phyloP scores from a whole-genome alignment of 2,888 invertebrate genomes.

The Eumerus sabulonum region DNA sequence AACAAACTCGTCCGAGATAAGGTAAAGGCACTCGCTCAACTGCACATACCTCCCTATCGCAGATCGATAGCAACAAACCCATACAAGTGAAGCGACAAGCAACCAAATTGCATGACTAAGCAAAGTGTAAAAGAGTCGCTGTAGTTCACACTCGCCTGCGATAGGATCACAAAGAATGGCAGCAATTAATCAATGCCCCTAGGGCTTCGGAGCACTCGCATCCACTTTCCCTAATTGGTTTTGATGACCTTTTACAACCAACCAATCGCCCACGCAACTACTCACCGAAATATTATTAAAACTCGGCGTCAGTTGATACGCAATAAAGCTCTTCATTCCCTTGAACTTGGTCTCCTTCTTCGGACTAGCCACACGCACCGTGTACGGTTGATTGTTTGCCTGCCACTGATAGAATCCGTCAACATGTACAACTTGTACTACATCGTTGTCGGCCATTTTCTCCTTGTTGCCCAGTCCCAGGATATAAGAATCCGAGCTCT shows the following conservation, averaged over 20 bases:
- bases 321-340: slow-evolving; percentile 98
- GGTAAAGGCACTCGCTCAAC: too few species aligned
- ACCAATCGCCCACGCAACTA: slow-evolving; percentile 33
- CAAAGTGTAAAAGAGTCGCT: too few species aligned
- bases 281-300: slow-evolving; percentile 94
- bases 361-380: slow-evolving; percentile 94
- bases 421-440: slow-evolving; percentile 86
- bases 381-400: slow-evolving; percentile 86
- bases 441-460: slow-evolving; percentile 84
- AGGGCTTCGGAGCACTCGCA: too few species aligned
- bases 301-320: slow-evolving; percentile 96
- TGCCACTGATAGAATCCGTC: slow-evolving; percentile 90
- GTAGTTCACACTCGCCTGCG: too few species aligned
- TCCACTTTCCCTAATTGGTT: slow-evolving; percentile 9
- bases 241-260: not conserved
- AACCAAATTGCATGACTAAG: too few species aligned
- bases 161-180: too few species aligned
- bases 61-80: too few species aligned
- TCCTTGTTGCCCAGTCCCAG: slow-evolving; percentile 86
- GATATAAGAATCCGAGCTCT: slow-evolving; percentile 94
- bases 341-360: slow-evolving; percentile 99
- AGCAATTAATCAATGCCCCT: too few species aligned
- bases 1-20: too few species aligned
- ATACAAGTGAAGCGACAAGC: too few species aligned
- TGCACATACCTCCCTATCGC: too few species aligned